Conservation (phyloP, 1,140 invertebrate genomes). For the Drosophila leontia region DNA sequence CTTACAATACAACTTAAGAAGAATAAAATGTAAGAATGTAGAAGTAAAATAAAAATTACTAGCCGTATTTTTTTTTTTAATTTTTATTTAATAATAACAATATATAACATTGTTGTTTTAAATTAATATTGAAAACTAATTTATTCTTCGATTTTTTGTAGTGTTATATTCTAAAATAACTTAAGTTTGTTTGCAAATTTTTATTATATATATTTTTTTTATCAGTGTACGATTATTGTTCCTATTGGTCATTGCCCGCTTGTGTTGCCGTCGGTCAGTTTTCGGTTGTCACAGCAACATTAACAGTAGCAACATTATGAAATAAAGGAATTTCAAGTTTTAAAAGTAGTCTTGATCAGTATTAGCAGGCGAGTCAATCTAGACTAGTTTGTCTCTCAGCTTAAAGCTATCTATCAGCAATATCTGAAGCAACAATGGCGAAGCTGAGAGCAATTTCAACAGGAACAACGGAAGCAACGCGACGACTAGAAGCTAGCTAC, state of each 20-base stretch:
- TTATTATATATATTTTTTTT: too few relatives aligned
- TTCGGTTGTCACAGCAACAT: background rate
- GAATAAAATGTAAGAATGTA: too few relatives aligned
- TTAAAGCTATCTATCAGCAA: background rate
- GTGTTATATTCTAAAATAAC: too few relatives aligned
- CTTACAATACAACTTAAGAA: too few relatives aligned
- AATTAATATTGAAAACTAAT: too few relatives aligned
- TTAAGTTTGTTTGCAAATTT: too few relatives aligned
- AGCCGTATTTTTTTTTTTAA: too few relatives aligned
- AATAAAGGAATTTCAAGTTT: background rate
- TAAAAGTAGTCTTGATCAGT: background rate
- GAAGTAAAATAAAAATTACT: too few relatives aligned
- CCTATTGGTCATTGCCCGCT: background rate
- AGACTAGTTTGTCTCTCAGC: background rate
- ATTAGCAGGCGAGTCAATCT: background rate
- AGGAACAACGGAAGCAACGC: background rate
- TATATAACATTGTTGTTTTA: too few relatives aligned
- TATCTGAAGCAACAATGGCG: background rate
- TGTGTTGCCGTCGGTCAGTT: background rate
- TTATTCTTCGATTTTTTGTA: too few relatives aligned
- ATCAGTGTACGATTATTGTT: background rate
- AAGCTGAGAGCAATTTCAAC: background rate
- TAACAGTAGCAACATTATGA: background rate
- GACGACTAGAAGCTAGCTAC: background rate
- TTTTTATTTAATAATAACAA: too few relatives aligned